A percentile compares a stretch with the other conserved stretches of the same genome.
Conservation (phyloP, 1,140 invertebrate species). For the Drosophila equinoxialis region DNA sequence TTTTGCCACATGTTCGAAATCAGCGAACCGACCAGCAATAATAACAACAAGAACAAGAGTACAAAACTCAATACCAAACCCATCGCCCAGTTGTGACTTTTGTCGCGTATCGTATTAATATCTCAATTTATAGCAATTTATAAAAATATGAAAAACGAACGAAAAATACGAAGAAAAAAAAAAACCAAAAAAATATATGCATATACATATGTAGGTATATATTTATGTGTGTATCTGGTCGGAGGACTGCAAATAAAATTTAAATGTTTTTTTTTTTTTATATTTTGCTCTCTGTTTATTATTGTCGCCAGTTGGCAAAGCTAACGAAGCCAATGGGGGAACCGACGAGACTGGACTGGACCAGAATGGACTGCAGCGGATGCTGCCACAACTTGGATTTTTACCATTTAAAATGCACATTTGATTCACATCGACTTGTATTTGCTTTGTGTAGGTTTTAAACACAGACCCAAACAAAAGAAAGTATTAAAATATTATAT, state of each 20-base stretch:
- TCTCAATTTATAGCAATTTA: conserved; percentile 81
- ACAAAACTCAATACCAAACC: conserved; percentile 11
- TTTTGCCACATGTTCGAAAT: conserved; percentile 71
- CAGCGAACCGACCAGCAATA: conserved; percentile 52
- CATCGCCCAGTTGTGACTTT: conserved; percentile 53
- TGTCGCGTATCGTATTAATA: conserved; percentile 79
- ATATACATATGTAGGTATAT: not conserved
- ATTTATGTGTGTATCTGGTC: conserved; percentile 6
- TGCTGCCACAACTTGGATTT: conserved; percentile 19
- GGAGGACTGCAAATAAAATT: conserved; percentile 64
- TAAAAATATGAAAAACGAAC: conserved; percentile 77
- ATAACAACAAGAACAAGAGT: conserved; percentile 14
- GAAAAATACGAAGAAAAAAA: not conserved
- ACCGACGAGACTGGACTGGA: not conserved
- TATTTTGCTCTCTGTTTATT: conserved; percentile 18
- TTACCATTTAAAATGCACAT: conserved; percentile 48
- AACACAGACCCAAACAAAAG: not conserved
- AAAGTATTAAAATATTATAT: not conserved
- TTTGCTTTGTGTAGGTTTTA: conserved; percentile 31
- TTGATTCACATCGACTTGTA: conserved; percentile 18
- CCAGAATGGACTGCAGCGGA: not conserved
- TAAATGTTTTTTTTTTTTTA: conserved; percentile 54
- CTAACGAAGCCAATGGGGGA: conserved; percentile 56
- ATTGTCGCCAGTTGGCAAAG: conserved; percentile 28
- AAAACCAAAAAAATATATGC: conserved; percentile 16